Base-by-base conservation (phyloP, 2,797 vertebrate species). In the Denticeps clupeoides region DNA sequence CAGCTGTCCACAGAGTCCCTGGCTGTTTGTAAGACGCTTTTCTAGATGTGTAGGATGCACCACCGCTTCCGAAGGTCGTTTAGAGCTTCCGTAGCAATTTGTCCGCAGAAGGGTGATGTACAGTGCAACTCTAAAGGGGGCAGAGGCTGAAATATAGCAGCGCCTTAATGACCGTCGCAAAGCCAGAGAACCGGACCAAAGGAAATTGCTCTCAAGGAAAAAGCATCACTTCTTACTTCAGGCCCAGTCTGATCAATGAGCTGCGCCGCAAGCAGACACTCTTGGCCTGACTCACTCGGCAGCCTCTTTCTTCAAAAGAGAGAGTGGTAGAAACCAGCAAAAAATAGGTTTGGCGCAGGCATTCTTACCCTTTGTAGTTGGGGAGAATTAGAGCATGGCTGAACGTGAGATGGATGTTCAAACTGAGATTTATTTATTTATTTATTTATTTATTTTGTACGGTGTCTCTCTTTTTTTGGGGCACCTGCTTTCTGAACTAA, bases 131-230 rank as follows among this genome's bases (percentile, higher is more conserved):
- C 12, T 11, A 41, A 47, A 41, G 64, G 16, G 38, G 9, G 49
- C 15, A 53, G 27, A 64, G 24, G 28, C 1, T 64, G 65, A 71
- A 65, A 66, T 71, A 74, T 62, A 64, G 56, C 53, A 2, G 1
- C 4, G 25, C 50, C 40, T 58, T 69, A 73, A 74, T 71, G 67
- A 68, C 68, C 40, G 53, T 47, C 41, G 4, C 49, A 18, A 23
- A 45, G 58, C n/a, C 47, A 41, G 31, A 51, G 54, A 18, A 55
- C 48, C 66, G 60, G 65, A 60, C 68, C 58, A 61, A 38, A 65
- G 56, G 59, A 59, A 62, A 64, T 67, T 27, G 55, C 45, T 31
- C 58, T 63, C 43, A 22, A 49, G 33, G 43, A 7, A 24, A 47
- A 61, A 57, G 19, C 41, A 40, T 54, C 41, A 31, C 37, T 45